Conservation (phyloP, 1,140 invertebrate genomes). For the Trissolcus basalis region DNA sequence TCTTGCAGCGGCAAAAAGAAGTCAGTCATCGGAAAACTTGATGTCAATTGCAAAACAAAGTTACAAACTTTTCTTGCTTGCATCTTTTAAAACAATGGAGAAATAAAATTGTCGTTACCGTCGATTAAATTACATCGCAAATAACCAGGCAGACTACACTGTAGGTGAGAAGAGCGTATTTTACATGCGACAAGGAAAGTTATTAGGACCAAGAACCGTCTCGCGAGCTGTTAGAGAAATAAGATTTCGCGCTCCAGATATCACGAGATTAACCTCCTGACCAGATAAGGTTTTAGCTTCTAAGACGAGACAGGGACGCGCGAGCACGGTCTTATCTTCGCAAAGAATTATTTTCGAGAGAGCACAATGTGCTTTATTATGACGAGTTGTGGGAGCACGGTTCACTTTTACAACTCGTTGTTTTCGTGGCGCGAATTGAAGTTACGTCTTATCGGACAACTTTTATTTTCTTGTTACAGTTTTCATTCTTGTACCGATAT, state of each 20-base stretch:
- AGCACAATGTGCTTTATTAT: slow-evolving; percentile 22
- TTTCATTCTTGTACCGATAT: no score
- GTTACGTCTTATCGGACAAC: not conserved
- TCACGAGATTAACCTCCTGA: slow-evolving; percentile 64
- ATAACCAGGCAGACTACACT: slow-evolving; percentile 11
- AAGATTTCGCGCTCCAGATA: slow-evolving; percentile 64
- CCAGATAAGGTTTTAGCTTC: slow-evolving; percentile 60
- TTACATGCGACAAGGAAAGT: slow-evolving; percentile 47
- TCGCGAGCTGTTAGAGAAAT: slow-evolving; percentile 57
- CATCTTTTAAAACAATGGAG: slow-evolving; percentile 1
- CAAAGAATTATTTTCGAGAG: slow-evolving; percentile 38
- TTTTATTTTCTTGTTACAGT: not conserved
- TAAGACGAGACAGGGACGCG: slow-evolving; percentile 37
- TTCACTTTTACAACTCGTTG: slow-evolving; percentile 8
- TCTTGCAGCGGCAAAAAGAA: not conserved
- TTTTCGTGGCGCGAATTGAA: not conserved
- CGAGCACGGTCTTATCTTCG: slow-evolving; percentile 31
- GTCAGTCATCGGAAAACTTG: not conserved
- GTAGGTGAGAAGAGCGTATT: slow-evolving; percentile 31
- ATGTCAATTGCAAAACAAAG: not conserved
- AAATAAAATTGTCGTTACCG: slow-evolving; percentile 28
- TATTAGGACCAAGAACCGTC: slow-evolving; percentile 56
- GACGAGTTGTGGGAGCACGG: slow-evolving; percentile 15
- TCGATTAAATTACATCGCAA: slow-evolving; percentile 1
- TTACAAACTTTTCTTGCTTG: not conserved